Conservation (phyloP, 2,797 vertebrate genomes). For the Carcharodon carcharias region DNA sequence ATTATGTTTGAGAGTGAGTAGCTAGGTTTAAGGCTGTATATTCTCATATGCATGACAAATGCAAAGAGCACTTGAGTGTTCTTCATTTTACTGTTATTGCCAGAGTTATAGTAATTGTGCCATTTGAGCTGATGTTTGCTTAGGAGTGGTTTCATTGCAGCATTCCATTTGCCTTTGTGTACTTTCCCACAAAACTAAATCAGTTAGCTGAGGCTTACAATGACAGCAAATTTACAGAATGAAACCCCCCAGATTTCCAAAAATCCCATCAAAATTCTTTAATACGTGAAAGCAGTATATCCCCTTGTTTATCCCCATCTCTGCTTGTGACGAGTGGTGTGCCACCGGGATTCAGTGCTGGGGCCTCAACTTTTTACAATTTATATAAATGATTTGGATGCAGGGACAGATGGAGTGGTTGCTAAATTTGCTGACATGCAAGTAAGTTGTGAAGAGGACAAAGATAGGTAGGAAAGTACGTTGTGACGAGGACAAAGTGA, state of each 20-base stretch:
- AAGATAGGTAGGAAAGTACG: too few species aligned
- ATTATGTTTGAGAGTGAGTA: not conserved
- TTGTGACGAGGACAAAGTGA: too few species aligned
- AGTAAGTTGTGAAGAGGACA: too few species aligned
- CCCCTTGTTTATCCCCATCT: not conserved
- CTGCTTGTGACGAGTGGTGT: too few species aligned
- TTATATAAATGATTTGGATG: too few species aligned
- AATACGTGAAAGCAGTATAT: not conserved
- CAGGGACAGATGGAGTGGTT: too few species aligned
- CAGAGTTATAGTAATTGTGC: not conserved
- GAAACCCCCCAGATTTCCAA: not conserved
- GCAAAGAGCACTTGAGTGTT: not conserved
- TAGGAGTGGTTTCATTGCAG: not conserved
- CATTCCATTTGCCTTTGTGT: not conserved
- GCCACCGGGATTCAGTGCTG: too few species aligned
- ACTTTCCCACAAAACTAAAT: not conserved
- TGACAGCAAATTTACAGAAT: not conserved
- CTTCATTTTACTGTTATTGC: conserved; percentile 7
- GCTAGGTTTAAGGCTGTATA: not conserved
- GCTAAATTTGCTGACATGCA: too few species aligned
- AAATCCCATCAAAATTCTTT: not conserved
- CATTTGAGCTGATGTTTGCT: not conserved
- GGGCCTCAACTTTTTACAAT: too few species aligned
- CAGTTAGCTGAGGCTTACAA: not conserved
- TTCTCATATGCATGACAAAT: not conserved